Evolutionary conservation across 1,140 invertebrate species (phyloP).

Genomic region (Ceratina japonica): DNA sequence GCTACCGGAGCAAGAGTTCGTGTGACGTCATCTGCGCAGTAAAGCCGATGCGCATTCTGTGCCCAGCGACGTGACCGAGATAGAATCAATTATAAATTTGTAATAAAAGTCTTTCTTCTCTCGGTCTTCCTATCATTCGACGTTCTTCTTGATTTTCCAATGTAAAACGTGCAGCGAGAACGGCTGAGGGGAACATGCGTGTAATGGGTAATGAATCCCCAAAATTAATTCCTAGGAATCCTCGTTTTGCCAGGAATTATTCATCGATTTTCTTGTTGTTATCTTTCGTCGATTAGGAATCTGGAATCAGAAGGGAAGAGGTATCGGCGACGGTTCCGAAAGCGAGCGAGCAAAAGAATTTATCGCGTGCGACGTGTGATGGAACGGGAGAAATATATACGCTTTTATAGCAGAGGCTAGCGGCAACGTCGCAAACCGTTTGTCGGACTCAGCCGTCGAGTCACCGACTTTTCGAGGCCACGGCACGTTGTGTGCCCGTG

Average conservation of each 20-base stretch:
- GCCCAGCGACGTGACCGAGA: conserved; percentile 43
- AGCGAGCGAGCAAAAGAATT: conserved; percentile 49
- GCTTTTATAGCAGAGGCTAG: conserved; percentile 50
- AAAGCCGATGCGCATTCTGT: conserved; percentile 44
- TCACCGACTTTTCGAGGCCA: conserved; percentile 80
- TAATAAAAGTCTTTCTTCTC: conserved; percentile 9
- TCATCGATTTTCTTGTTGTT: neutral
- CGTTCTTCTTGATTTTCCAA: too few species aligned
- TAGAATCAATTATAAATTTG: conserved; percentile 52
- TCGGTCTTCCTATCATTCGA: neutral
- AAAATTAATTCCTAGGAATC: too few species aligned
- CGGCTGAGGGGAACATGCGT: neutral
- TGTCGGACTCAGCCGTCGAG: conserved; percentile 70
- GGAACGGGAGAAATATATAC: conserved; percentile 52
- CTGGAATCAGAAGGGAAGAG: neutral
- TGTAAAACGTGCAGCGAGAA: neutral
- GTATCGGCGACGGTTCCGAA: conserved; percentile 23
- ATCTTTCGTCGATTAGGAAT: neutral
- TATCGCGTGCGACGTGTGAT: conserved; percentile 53
- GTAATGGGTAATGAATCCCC: too few species aligned
- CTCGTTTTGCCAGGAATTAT: too few species aligned
- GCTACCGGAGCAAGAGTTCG: conserved; percentile 54
- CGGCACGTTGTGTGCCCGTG: conserved; percentile 45
- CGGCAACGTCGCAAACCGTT: conserved; percentile 73
- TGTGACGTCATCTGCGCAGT: conserved; percentile 62